Percentiles rank a stretch among this genome's conserved stretches.
Evolutionary conservation across 2,888 invertebrate species (phyloP).

Genomic region (Autographa gamma): DNA sequence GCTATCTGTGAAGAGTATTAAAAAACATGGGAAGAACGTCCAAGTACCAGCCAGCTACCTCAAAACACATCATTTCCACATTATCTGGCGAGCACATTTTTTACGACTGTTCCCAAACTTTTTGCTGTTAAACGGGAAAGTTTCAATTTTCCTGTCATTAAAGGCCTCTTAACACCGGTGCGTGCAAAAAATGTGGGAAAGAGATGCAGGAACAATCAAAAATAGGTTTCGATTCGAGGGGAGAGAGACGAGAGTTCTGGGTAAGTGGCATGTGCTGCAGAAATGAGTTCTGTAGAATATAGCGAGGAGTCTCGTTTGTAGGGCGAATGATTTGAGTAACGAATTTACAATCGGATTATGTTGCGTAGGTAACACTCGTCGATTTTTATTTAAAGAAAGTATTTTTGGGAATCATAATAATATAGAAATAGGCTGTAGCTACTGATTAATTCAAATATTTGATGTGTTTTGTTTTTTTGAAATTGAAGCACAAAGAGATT

Average conservation of each 20-base stretch:
- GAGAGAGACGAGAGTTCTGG: slow-evolving; percentile 40
- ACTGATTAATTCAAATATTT: too few relatives aligned
- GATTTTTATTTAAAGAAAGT: too few relatives aligned
- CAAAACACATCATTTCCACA: slow-evolving; percentile 70
- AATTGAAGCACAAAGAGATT: background rate
- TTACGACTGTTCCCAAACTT: slow-evolving; percentile 76
- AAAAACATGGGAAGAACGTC: background rate
- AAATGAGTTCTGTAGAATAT: slow-evolving; percentile 21
- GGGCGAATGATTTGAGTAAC: slow-evolving; percentile 6
- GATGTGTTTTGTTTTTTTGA: background rate
- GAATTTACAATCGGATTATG: background rate
- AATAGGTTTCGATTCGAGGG: slow-evolving; percentile 75
- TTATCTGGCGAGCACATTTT: slow-evolving; percentile 75
- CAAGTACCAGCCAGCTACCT: slow-evolving; percentile 43
- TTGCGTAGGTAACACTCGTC: background rate
- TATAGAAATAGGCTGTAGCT: too few relatives aligned
- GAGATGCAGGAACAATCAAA: slow-evolving; percentile 74
- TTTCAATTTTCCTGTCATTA: slow-evolving; percentile 88
- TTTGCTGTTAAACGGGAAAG: slow-evolving; percentile 74
- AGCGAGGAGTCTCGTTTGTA: slow-evolving; percentile 12
- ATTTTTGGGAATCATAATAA: too few relatives aligned
- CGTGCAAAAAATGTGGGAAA: slow-evolving; percentile 62
- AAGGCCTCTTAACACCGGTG: slow-evolving; percentile 76
- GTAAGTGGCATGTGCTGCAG: slow-evolving; percentile 36
- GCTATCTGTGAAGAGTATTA: background rate